Percentiles rank a stretch among this genome's conserved stretches.
Evolutionary conservation across 2,888 invertebrate species (phyloP).

Genomic region (Melikaiella ostensackeni): DNA sequence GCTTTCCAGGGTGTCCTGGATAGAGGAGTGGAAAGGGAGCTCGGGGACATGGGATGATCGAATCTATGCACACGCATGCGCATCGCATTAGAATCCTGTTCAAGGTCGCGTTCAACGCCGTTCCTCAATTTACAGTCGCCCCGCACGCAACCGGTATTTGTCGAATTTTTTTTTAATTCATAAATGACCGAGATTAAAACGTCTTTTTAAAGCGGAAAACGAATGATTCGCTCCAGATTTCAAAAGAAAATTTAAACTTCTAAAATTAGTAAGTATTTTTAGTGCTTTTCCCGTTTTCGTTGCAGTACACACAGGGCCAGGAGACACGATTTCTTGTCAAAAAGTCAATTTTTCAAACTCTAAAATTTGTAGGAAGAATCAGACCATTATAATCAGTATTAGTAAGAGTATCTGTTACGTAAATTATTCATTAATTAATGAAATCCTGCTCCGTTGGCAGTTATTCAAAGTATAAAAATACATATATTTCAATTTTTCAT

Average conservation of each 20-base stretch:
- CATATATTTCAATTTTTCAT: too few species aligned
- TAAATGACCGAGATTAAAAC: background rate
- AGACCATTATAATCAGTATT: too few species aligned
- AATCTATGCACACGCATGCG: slow-evolving; percentile 65
- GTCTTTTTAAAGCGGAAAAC: background rate
- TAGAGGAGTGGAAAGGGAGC: slow-evolving; percentile 54
- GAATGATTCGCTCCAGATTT: background rate
- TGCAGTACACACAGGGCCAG: too few species aligned
- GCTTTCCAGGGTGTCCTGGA: slow-evolving; percentile 67
- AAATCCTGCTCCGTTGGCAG: too few species aligned
- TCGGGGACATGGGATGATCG: slow-evolving; percentile 65
- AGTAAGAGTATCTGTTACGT: too few species aligned
- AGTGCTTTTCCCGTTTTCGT: background rate
- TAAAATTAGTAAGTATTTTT: background rate
- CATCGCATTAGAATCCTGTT: slow-evolving; percentile 60
- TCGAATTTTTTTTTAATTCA: background rate
- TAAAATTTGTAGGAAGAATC: too few species aligned
- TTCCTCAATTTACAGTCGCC: slow-evolving; percentile 37
- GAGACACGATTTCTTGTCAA: too few species aligned
- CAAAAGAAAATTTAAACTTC: background rate
- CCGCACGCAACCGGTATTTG: background rate
- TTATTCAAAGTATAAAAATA: too few species aligned
- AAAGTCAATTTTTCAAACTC: too few species aligned
- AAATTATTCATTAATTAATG: too few species aligned
- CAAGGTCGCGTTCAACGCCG: slow-evolving; percentile 63